Evolutionary conservation across 2,113 vertebrate genomes (phyloP), one percentile per base, ranked within the genome.

Genomic region (Nerophis ophidion): DNA sequence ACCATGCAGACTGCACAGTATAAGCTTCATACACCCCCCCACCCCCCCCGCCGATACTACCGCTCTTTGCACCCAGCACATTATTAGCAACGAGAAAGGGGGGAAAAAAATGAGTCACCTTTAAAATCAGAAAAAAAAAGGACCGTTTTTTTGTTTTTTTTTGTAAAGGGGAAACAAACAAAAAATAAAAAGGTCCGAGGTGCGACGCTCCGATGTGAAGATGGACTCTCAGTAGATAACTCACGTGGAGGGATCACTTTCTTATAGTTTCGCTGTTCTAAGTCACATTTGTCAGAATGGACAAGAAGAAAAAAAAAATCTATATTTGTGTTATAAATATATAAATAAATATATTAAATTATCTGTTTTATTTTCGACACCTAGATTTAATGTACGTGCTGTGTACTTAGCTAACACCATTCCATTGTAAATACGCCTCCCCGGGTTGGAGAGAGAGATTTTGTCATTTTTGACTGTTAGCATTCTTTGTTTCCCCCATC

Each of bases 1-100:
- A 89, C 74, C 86, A 91, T 90, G 81, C 80, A 84, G 91, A 93
- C 92, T 88, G 89, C 92, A 93, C 92, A 92, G 88, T 87, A 91
- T 90, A 88, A 44, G 88, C 90, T 88, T 89, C 90, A 90, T 86
- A 87, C 60, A 2, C 26, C 2, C 26, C 26, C 26, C 3, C 19
- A 2, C 1, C 26, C 26, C 26, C 88, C 90, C 89, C 34, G 86
- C 91, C 89, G 90, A 84, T 85, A 86, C 83, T 63, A 60, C 76
- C 11, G 40, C 40, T 71, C 86, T 90, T 26, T 88, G 89, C 90
- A 91, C 91, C 91, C 89, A 87, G 88, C 91, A 90, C 91, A 91
- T 92, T 90, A 88, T 86, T 87, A 88, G 87, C 89, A 66, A 71
- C 62, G 66, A 57, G 86, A 88, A 88, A 85, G 26, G 26, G 26